These are phyloP conservation scores for Venusia cambrica DNA, from an alignment of 2,888 invertebrate genomes.

Conservation along the genomic window DNA sequence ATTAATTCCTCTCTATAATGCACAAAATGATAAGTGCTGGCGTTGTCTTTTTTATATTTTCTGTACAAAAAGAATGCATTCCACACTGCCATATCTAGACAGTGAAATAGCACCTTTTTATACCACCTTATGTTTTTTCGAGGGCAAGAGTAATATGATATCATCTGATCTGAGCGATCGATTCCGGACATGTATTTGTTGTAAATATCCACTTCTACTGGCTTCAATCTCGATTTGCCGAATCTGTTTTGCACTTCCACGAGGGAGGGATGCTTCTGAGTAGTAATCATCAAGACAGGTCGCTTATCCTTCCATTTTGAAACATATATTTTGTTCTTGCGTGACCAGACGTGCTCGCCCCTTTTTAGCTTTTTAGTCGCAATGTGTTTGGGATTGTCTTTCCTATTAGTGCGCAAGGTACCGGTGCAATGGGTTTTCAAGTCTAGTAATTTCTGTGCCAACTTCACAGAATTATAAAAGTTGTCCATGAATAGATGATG, in stretches of 20 bases:
- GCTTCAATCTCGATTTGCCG: slow-evolving; percentile 8
- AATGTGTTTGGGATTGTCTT: slow-evolving; percentile 28
- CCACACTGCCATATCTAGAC: slow-evolving; percentile 16
- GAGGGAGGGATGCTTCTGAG: slow-evolving; percentile 30
- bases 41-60: slow-evolving; percentile 9
- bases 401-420: slow-evolving; percentile 23
- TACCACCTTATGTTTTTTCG: slow-evolving; percentile 19
- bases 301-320: slow-evolving; percentile 39
- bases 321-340: slow-evolving; percentile 37
- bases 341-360: slow-evolving; percentile 36
- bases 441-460: no score
- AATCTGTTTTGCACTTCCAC: slow-evolving; percentile 10
- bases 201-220: slow-evolving; percentile 16
- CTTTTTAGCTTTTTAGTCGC: slow-evolving; percentile 32
- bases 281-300: slow-evolving; percentile 37
- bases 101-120: slow-evolving; percentile 16
- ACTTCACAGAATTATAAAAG: slow-evolving; percentile 15
- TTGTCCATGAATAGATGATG: slow-evolving; percentile 18
- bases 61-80: slow-evolving; percentile 7
- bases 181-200: slow-evolving; percentile 21
- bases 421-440: no score
- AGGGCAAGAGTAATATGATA: slow-evolving; percentile 18
- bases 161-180: slow-evolving; percentile 20
- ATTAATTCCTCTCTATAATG: slow-evolving; percentile 14
- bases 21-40: slow-evolving; percentile 6